Conservation (phyloP, 64 coral and sea anemone genomes). For the Montipora capricornis region DNA sequence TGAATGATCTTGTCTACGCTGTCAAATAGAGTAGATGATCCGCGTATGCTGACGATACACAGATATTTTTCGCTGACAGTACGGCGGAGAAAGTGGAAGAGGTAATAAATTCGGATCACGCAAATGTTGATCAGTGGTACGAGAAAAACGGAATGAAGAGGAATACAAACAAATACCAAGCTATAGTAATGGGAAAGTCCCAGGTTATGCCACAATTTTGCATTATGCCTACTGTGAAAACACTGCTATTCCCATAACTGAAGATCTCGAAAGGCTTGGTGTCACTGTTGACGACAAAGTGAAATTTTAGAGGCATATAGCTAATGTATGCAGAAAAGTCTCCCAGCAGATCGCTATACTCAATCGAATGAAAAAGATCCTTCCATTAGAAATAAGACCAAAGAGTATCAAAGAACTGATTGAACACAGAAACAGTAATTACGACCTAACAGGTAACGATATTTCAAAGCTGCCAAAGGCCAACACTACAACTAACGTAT, state of each 20-base stretch:
- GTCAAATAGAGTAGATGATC: conserved; percentile 19
- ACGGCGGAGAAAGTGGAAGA: not conserved
- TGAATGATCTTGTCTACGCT: conserved; percentile 42
- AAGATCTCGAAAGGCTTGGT: conserved; percentile 4
- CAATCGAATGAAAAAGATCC: no score
- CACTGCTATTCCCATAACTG: conserved; percentile 26
- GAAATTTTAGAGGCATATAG: not conserved
- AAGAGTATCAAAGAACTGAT: not conserved
- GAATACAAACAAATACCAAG: conserved; percentile 56
- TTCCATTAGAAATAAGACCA: not conserved
- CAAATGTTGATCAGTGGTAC: conserved; percentile 13
- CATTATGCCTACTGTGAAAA: not conserved
- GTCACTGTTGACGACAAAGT: not conserved
- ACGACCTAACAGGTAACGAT: not conserved
- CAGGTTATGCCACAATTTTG: conserved; percentile 1
- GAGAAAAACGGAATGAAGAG: conserved; percentile 37
- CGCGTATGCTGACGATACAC: conserved; percentile 68
- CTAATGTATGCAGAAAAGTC: conserved; percentile 23
- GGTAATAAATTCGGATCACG: not conserved
- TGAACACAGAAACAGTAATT: not conserved
- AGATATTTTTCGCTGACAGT: not conserved
- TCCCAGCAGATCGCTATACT: not conserved
- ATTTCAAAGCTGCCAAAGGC: no score
- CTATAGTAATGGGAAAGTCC: conserved; percentile 49
- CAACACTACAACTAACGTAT: no score